phyloP scores from a whole-genome alignment of 2,797 vertebrate species.

The Melopsittacus undulatus region DNA sequence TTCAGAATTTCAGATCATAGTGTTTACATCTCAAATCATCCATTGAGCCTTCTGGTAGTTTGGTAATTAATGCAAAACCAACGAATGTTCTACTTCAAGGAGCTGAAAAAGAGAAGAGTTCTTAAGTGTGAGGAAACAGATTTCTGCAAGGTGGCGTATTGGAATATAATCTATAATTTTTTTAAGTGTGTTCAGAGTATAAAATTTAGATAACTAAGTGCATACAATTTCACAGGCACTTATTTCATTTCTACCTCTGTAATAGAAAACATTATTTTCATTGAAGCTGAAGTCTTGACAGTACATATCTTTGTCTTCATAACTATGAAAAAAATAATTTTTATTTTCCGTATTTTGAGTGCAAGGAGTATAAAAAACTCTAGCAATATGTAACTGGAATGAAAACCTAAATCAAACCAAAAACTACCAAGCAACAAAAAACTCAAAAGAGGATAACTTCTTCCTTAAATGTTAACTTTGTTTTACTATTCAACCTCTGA shows the following conservation, averaged over 20 bases:
- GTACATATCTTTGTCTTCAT: not conserved
- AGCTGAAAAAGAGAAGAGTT: not conserved
- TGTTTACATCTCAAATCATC: not conserved
- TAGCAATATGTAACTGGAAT: not conserved
- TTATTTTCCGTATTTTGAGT: not conserved
- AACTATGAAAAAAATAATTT: not conserved
- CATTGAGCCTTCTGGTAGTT: not conserved
- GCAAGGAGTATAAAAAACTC: not conserved
- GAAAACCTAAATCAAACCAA: not conserved
- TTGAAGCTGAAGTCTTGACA: not conserved
- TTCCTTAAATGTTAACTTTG: not conserved
- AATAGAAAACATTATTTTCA: not conserved
- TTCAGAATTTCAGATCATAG: not conserved
- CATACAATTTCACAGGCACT: not conserved
- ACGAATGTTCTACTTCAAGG: not conserved
- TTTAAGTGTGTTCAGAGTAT: not conserved
- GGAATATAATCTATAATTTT: not conserved
- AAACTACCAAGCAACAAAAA: not conserved
- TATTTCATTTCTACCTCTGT: not conserved
- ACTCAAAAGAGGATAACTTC: not conserved
- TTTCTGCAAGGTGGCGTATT: not conserved
- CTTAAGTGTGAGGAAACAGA: not conserved
- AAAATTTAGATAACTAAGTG: not conserved
- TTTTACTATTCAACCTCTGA: not conserved
- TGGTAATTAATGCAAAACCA: not conserved